Base-by-base conservation (phyloP, 2,888 invertebrate genomes). In the Lasioglossum zephyrum region DNA sequence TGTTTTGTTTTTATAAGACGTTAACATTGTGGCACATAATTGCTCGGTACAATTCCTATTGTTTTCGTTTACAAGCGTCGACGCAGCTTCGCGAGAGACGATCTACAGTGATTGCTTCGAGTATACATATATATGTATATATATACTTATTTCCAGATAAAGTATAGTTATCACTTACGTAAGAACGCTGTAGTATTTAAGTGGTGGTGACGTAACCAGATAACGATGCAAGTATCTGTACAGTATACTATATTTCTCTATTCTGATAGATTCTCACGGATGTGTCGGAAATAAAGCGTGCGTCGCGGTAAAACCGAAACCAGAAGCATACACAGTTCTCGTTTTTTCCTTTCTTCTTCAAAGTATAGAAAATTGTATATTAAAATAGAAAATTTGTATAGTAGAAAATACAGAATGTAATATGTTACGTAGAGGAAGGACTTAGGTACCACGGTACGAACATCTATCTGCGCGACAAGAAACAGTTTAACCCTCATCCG, bases 121-220 rank as follows among this genome's bases (percentile, higher is more conserved):
- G 57, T 47, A 36, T 36, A 36, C 36, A 36, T 47, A 31, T 31
- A 31, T 31, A 31, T 31, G 57, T 47, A 36, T 36, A 36, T 3
- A 36, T 47, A 47, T 76, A 66, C 36, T 76, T 60, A 70, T 53
- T 60, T 66, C 41, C 75, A 53, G 53, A 73, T n/a, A 57, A 60
- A 73, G 76, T 49, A 57, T 57, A 57, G n/a, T 41, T 73, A 66
- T 44, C 73, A 49, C 18, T 84, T 84, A 73, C 31, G 49, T 73
- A 57, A 57, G 53, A 47, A 53, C 31, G 63, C 13, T 76, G 41
- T 36, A 63, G 31, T 44, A 49, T 60, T 47, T 57, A n/a, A 66
- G 76, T 66, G 44, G 39, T 57, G 44, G 39, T 57, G 60, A 83
- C 75, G 66, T 83, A 76, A 84, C 53, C 75, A 73, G 77, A 41